These are phyloP conservation scores for Zhengitettix transpicula DNA, from an alignment of 2,888 invertebrate species.

Conservation along the genomic window DNA sequence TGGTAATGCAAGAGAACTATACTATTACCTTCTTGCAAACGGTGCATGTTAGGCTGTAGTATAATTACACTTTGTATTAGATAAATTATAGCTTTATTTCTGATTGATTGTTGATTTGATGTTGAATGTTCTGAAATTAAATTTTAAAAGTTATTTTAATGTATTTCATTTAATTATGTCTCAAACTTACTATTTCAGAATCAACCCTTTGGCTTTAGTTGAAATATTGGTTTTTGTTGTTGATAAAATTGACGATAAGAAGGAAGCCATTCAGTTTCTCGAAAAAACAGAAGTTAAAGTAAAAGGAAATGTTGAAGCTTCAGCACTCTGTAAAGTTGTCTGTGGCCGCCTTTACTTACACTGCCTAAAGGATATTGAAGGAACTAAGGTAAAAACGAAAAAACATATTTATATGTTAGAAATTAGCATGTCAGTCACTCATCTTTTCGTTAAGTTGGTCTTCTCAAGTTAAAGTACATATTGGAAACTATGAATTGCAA, in stretches of 20 bases:
- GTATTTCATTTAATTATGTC: slow-evolving; percentile 1
- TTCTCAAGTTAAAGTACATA: too few species aligned
- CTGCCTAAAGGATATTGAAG: slow-evolving; percentile 57
- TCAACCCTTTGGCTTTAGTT: slow-evolving; percentile 81
- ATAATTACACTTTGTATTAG: too few species aligned
- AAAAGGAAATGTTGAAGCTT: slow-evolving; percentile 68
- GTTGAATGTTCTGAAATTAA: too few species aligned
- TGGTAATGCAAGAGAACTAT: too few species aligned
- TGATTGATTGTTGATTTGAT: too few species aligned
- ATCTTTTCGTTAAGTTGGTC: too few species aligned
- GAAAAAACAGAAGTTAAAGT: slow-evolving; percentile 79
- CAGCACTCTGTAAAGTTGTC: slow-evolving; percentile 75
- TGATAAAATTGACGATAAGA: slow-evolving; percentile 60
- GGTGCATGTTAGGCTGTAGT: too few species aligned
- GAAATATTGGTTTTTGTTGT: slow-evolving; percentile 69
- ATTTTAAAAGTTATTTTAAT: neutral
- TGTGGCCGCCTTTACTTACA: slow-evolving; percentile 66
- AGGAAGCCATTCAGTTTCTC: slow-evolving; percentile 72
- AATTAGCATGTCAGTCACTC: neutral
- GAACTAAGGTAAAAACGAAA: slow-evolving; percentile 38
- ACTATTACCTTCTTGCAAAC: too few species aligned
- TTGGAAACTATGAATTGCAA: too few species aligned
- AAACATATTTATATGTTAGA: neutral
- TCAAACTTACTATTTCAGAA: slow-evolving; percentile 40
- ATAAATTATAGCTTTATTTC: too few species aligned